phyloP scores from a whole-genome alignment of 2,113 vertebrate genomes.

The Engystomops pustulosus region DNA sequence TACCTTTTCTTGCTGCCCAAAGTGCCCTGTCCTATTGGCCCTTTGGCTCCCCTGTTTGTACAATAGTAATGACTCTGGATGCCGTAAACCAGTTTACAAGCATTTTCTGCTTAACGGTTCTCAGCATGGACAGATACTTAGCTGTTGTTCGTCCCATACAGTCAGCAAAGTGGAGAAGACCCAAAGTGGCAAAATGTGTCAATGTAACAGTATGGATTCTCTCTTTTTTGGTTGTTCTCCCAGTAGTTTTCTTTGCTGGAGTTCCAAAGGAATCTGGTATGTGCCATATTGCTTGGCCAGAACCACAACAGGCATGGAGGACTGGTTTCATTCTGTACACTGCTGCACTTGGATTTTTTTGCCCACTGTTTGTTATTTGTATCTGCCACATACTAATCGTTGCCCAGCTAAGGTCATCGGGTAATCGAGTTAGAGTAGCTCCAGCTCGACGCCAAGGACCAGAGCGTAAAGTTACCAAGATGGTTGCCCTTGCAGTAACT shows the following conservation, averaged over 20 bases:
- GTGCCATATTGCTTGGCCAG: conserved; percentile 94
- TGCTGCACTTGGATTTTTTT: conserved; percentile 87
- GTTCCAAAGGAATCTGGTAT: conserved; percentile 87
- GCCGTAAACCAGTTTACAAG: conserved; percentile 97
- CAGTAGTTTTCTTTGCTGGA: conserved; percentile 88
- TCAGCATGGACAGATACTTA: conserved; percentile 94
- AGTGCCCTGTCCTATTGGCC: conserved; percentile 94
- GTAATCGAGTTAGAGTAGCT: conserved; percentile 81
- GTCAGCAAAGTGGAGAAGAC: conserved; percentile 87
- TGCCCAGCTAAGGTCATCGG: conserved; percentile 86
- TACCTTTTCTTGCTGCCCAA: conserved; percentile 92
- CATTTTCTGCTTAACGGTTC: conserved; percentile 96
- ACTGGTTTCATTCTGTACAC: conserved; percentile 91
- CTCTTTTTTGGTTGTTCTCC: conserved; percentile 90
- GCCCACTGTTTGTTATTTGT: conserved; percentile 89
- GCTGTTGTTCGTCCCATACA: conserved; percentile 90
- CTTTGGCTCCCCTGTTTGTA: conserved; percentile 92
- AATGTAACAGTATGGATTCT: conserved; percentile 87
- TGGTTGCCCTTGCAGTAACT: conserved; percentile 93
- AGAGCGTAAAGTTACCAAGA: conserved; percentile 88
- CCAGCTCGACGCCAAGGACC: conserved; percentile 85
- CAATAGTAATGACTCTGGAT: conserved; percentile 93
- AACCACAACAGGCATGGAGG: conserved; percentile 86
- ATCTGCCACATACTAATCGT: conserved; percentile 92
- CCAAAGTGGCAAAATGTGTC: conserved; percentile 83